Percentiles rank a stretch among this genome's conserved stretches.
phyloP scores from a whole-genome alignment of 2,113 vertebrate species.

The Cnemophilus loriae region DNA sequence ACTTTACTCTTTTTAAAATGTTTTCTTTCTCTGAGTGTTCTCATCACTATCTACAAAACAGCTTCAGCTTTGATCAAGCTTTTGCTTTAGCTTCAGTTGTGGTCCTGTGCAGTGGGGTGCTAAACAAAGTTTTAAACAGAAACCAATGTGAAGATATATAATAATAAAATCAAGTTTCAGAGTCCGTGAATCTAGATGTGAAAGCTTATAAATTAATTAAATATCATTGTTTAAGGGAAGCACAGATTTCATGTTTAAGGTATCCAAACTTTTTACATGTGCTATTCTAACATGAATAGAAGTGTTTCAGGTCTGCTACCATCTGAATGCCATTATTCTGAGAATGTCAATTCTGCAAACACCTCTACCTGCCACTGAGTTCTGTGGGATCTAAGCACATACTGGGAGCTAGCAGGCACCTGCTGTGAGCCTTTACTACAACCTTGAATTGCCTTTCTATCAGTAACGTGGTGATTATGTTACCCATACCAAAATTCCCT shows the following conservation, averaged over 20 bases:
- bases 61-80: background rate
- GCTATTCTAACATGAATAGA: background rate
- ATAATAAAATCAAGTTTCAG: background rate
- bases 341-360: background rate
- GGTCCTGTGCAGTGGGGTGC: background rate
- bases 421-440: background rate
- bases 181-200: background rate
- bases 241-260: background rate
- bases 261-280: background rate
- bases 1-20: background rate
- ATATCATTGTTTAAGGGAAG: background rate
- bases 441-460: background rate
- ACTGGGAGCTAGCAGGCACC: background rate
- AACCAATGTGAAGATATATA: background rate
- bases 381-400: background rate
- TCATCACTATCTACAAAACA: background rate
- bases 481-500: background rate
- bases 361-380: background rate
- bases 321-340: background rate
- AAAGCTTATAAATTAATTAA: background rate
- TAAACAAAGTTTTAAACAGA: background rate
- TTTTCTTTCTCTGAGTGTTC: background rate
- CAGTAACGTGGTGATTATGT: background rate
- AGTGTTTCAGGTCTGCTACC: background rate
- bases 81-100: background rate